Evolutionary conservation across 2,888 invertebrate species (phyloP).

Genomic region (Dioctria rufipes): DNA sequence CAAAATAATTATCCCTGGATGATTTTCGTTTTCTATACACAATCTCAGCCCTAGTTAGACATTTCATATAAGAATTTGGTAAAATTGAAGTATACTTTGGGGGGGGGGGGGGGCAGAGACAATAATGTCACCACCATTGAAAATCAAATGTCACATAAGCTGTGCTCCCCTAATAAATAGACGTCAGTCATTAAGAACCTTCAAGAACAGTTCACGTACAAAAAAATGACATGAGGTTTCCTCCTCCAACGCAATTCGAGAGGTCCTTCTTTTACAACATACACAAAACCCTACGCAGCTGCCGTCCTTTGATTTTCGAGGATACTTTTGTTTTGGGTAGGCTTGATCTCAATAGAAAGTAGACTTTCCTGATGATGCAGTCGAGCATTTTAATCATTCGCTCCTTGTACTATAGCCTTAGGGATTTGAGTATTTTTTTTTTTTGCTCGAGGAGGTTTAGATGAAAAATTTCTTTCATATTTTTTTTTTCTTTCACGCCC

Average conservation of each 20-base stretch:
- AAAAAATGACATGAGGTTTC: constrained; percentile 9
- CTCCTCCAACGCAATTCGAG: constrained; percentile 23
- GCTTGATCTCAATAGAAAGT: constrained; percentile 33
- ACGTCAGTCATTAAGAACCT: constrained; percentile 35
- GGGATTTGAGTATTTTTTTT: constrained; percentile 25
- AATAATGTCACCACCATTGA: background rate
- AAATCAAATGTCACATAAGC: constrained; percentile 10
- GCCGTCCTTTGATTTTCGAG: constrained; percentile 29
- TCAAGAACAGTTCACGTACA: background rate
- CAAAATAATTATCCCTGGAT: background rate
- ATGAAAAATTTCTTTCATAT: background rate
- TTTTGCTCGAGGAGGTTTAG: background rate
- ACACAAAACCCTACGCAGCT: background rate
- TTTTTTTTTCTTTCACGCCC: background rate
- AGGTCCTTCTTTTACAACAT: constrained; percentile 3
- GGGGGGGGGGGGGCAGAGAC: too few relatives aligned
- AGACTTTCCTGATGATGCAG: background rate
- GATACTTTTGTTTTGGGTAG: background rate
- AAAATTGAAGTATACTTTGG: too few relatives aligned
- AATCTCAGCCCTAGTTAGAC: too few relatives aligned
- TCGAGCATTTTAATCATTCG: constrained; percentile 30
- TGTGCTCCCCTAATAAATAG: constrained; percentile 1
- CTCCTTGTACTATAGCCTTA: background rate
- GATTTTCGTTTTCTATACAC: background rate
- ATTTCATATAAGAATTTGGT: too few relatives aligned